These are phyloP conservation scores for Dysmachus trigonus DNA, from an alignment of 2,888 invertebrate species.

Conservation along the genomic window DNA sequence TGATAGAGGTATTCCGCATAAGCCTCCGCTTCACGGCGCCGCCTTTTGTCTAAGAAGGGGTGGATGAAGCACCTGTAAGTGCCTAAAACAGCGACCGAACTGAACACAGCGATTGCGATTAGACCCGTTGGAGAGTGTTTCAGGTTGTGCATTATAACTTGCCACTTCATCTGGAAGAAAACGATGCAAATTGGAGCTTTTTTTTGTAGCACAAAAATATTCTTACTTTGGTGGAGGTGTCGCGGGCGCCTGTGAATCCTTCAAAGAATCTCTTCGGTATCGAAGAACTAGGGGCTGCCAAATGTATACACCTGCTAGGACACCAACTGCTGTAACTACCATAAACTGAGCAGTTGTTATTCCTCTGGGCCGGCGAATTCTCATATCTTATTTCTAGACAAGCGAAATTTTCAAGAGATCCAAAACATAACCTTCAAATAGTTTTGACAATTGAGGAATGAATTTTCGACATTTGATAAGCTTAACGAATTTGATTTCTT, in stretches of 20 bases:
- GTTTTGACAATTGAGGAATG: not conserved
- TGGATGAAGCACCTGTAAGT: conserved; percentile 56
- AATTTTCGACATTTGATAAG: not conserved
- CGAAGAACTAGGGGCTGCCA: conserved; percentile 63
- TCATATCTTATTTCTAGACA: conserved; percentile 55
- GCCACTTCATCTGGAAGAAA: conserved; percentile 59
- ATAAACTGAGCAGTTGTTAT: conserved; percentile 61
- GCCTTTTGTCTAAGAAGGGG: conserved; percentile 55
- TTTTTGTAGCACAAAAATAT: not conserved
- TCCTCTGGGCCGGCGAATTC: conserved; percentile 62
- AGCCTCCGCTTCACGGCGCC: conserved; percentile 57
- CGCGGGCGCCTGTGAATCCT: conserved; percentile 48
- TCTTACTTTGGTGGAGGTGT: conserved; percentile 38
- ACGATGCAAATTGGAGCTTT: not conserved
- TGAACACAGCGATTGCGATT: conserved; percentile 56
- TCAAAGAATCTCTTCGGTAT: conserved; percentile 51
- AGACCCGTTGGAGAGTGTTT: conserved; percentile 56
- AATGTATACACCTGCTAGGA: conserved; percentile 58
- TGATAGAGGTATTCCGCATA: conserved; percentile 60
- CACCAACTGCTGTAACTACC: conserved; percentile 60
- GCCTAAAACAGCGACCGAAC: conserved; percentile 53
- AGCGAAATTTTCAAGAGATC: not conserved
- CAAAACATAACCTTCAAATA: not conserved
- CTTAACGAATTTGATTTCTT: not conserved
- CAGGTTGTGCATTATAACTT: conserved; percentile 54